Evolutionary conservation across 2,113 vertebrate genomes (phyloP).

Genomic region (Marmota monax): DNA sequence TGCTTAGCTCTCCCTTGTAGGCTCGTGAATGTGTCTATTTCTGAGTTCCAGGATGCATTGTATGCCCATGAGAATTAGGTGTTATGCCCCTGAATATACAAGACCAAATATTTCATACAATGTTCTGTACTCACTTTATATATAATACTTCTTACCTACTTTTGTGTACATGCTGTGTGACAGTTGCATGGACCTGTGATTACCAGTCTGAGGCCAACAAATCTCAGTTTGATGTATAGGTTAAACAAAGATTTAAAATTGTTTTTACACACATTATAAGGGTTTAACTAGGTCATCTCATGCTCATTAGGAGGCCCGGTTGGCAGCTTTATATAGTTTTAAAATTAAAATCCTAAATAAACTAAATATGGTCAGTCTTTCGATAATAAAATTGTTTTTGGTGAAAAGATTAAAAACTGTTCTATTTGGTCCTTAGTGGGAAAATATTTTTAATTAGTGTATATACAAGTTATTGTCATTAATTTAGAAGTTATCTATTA

Average conservation of each 20-base stretch:
- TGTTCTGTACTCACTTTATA: not conserved
- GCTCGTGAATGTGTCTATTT: not conserved
- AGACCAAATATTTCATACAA: not conserved
- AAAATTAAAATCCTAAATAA: not conserved
- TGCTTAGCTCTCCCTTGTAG: not conserved
- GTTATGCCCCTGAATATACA: not conserved
- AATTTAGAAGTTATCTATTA: not conserved
- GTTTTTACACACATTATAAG: not conserved
- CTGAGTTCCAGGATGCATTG: not conserved
- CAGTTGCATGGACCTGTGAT: not conserved
- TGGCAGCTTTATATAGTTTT: not conserved
- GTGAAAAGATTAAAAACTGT: not conserved
- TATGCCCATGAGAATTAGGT: not conserved
- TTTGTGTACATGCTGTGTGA: not conserved
- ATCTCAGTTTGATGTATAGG: not conserved
- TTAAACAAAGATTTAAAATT: constrained; percentile 8
- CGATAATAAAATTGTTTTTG: not conserved
- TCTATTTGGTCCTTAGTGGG: constrained; percentile 11
- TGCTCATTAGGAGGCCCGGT: not conserved
- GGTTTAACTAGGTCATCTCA: not conserved
- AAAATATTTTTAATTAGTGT: constrained; percentile 52
- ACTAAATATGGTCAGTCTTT: not conserved
- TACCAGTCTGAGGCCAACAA: no score
- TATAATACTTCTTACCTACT: not conserved
- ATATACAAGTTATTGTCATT: not conserved